These are phyloP conservation scores for Chaetophractus vellerosus DNA, from an alignment of 2,797 vertebrate species.

Conservation along the genomic window DNA sequence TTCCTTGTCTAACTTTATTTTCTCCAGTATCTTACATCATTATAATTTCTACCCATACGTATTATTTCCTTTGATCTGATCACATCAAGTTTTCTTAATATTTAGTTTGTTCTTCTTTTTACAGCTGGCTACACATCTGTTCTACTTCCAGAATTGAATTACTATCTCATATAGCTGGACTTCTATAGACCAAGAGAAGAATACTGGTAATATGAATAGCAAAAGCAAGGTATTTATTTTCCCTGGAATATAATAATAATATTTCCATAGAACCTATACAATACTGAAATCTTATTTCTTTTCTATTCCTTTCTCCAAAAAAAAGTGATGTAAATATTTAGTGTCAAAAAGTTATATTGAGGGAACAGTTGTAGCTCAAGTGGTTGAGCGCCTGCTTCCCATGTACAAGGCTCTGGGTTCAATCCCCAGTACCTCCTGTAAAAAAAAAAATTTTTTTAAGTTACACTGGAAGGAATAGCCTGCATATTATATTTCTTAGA, in stretches of 20 bases:
- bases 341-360: not conserved
- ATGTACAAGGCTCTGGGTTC: too few species aligned
- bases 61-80: not conserved
- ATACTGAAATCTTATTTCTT: conserved; percentile 31
- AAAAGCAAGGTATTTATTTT: conserved; percentile 60
- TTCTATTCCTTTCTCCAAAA: not conserved
- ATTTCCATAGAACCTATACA: not conserved
- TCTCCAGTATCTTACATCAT: conserved; percentile 15
- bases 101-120: not conserved
- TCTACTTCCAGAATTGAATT: not conserved
- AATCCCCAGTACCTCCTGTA: too few species aligned
- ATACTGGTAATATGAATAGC: not conserved
- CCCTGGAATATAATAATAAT: not conserved
- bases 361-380: too few species aligned
- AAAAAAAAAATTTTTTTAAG: not conserved
- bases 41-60: not conserved
- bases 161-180: not conserved
- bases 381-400: too few species aligned
- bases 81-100: conserved; percentile 11
- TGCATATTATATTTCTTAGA: conserved; percentile 30
- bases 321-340: conserved; percentile 26
- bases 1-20: conserved; percentile 1
- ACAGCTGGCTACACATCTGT: not conserved
- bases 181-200: not conserved
- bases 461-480: not conserved